Conservation (phyloP, 2,888 invertebrate species). For the Julus scandinavius region DNA sequence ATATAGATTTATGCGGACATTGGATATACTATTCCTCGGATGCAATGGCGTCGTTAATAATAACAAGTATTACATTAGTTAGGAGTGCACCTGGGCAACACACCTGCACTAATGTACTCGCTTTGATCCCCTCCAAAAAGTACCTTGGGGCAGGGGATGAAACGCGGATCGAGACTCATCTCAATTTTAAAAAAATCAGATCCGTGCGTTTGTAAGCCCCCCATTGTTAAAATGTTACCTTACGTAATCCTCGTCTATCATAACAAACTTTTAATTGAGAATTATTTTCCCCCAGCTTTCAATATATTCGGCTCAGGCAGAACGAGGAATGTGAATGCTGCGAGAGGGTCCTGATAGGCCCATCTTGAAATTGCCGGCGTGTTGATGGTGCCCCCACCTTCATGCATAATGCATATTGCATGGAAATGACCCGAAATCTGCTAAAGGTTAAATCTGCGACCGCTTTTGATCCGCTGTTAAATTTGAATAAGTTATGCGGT, state of each 20-base stretch:
- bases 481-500: conserved; percentile 40
- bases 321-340: neutral
- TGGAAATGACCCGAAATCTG: conserved; percentile 12
- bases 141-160: neutral
- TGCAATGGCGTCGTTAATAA: conserved; percentile 30
- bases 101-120: conserved; percentile 31
- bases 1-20: too few relatives aligned
- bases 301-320: conserved; percentile 7
- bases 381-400: conserved; percentile 37
- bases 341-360: neutral
- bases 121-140: conserved; percentile 38
- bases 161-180: conserved; percentile 42
- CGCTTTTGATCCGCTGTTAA: conserved; percentile 8
- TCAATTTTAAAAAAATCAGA: conserved; percentile 30
- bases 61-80: conserved; percentile 34
- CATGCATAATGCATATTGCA: conserved; percentile 27
- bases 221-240: conserved; percentile 38
- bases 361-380: neutral
- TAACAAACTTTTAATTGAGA: conserved; percentile 42
- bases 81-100: conserved; percentile 26
- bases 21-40: neutral
- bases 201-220: conserved; percentile 1
- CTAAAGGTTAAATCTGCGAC: conserved; percentile 24
- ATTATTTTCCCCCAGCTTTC: conserved; percentile 22
- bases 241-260: conserved; percentile 42